These are phyloP conservation scores for Prionailurus bengalensis DNA, from an alignment of 2,113 vertebrate genomes.

Conservation along the genomic window DNA sequence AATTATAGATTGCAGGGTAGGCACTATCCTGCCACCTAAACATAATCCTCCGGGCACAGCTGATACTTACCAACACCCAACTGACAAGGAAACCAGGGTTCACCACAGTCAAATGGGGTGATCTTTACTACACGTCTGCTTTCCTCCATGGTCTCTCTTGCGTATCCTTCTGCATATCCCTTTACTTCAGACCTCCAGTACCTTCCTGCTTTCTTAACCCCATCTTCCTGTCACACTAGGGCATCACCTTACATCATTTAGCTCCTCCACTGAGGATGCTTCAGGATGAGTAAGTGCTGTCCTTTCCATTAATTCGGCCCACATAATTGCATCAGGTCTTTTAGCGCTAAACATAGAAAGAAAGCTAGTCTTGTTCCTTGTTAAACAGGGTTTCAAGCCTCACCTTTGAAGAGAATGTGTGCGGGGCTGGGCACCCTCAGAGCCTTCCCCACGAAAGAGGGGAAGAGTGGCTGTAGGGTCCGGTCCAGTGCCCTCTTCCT, in stretches of 20 bases:
- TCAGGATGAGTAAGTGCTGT: neutral
- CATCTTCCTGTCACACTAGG: neutral
- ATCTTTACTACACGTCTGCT: neutral
- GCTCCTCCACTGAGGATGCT: neutral
- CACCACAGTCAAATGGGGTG: neutral
- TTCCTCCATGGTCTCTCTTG: neutral
- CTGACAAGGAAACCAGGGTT: neutral
- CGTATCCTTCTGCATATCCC: neutral
- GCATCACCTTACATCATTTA: neutral
- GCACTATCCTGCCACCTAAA: neutral
- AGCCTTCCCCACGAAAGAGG: neutral
- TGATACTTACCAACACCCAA: neutral
- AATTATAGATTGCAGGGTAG: neutral
- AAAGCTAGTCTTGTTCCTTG: neutral
- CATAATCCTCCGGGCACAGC: neutral
- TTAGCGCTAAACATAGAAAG: neutral
- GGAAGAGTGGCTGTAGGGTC: neutral
- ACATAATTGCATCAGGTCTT: neutral
- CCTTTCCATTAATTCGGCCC: neutral
- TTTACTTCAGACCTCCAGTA: neutral
- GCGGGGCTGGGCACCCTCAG: rapidly evolving
- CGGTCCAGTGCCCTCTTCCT: neutral
- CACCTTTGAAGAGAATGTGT: neutral
- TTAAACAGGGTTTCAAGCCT: neutral
- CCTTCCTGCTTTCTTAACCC: neutral